These are phyloP conservation scores for Cyclura pinguis DNA, from an alignment of 2,797 vertebrate genomes.

Conservation along the genomic window DNA sequence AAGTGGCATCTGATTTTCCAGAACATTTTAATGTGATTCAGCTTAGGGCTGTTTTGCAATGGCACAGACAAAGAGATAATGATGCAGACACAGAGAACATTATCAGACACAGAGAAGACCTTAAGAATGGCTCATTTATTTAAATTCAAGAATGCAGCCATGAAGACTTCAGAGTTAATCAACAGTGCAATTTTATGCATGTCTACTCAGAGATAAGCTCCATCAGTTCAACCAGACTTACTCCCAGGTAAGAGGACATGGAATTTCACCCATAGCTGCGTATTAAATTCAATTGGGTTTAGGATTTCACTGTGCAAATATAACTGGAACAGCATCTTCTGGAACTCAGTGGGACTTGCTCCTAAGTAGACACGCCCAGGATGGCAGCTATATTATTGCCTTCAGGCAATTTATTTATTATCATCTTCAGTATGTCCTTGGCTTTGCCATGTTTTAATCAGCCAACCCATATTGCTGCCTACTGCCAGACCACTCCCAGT, in stretches of 20 bases:
- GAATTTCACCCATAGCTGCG: background rate
- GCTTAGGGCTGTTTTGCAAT: constrained; percentile 10
- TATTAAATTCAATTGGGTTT: background rate
- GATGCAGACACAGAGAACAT: rapidly evolving
- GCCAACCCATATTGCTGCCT: no score
- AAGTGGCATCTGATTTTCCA: background rate
- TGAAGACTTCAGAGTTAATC: background rate
- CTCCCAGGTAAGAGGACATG: background rate
- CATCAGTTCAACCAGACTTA: background rate
- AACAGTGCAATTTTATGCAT: background rate
- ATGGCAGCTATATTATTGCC: background rate
- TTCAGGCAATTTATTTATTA: background rate
- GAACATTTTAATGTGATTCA: constrained; percentile 17
- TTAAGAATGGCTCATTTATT: background rate
- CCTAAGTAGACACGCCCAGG: background rate
- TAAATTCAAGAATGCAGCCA: background rate
- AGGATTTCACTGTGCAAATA: background rate
- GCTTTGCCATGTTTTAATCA: background rate
- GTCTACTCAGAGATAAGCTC: background rate
- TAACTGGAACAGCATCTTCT: background rate
- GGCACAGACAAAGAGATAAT: background rate
- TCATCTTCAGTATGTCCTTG: background rate
- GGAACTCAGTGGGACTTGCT: background rate
- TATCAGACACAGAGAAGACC: background rate
- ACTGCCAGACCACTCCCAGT: background rate